These are phyloP conservation scores for Halcyon badia DNA, from an alignment of 2,797 vertebrate species.

Conservation along the genomic window DNA sequence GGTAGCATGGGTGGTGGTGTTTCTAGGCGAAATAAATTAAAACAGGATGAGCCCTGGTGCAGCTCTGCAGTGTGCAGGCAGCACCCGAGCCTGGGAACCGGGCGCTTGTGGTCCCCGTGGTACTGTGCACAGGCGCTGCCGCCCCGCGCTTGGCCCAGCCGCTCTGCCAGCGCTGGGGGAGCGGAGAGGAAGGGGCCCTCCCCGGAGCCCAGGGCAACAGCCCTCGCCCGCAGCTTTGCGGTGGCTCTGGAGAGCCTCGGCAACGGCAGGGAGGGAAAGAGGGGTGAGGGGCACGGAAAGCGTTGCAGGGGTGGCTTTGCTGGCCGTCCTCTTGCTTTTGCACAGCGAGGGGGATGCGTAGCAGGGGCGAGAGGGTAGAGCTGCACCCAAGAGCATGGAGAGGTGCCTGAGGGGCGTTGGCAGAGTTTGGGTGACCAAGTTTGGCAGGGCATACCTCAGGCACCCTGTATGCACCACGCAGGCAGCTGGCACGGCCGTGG, in stretches of 20 bases:
- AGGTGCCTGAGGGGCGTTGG: accelerated
- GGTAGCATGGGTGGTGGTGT: no score
- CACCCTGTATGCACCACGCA: accelerated
- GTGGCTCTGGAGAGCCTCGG: neutral
- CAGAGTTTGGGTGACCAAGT: neutral
- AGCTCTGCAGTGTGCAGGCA: constrained; percentile 7
- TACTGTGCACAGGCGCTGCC: neutral
- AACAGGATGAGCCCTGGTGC: neutral
- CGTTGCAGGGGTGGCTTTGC: neutral
- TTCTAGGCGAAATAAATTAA: neutral
- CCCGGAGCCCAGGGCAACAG: neutral
- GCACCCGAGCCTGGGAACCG: neutral
- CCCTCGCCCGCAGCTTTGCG: neutral
- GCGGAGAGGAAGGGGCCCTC: neutral
- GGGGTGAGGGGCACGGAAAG: accelerated
- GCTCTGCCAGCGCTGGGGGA: neutral
- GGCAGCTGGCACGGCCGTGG: neutral
- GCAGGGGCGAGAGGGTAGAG: neutral
- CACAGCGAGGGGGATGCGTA: accelerated
- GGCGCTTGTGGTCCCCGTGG: neutral
- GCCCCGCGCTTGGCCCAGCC: neutral
- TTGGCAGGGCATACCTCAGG: neutral
- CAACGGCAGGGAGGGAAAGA: neutral
- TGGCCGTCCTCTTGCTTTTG: neutral
- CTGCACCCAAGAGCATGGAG: accelerated